phyloP scores from a whole-genome alignment of 2,113 vertebrate genomes.

The Chamaea fasciata region DNA sequence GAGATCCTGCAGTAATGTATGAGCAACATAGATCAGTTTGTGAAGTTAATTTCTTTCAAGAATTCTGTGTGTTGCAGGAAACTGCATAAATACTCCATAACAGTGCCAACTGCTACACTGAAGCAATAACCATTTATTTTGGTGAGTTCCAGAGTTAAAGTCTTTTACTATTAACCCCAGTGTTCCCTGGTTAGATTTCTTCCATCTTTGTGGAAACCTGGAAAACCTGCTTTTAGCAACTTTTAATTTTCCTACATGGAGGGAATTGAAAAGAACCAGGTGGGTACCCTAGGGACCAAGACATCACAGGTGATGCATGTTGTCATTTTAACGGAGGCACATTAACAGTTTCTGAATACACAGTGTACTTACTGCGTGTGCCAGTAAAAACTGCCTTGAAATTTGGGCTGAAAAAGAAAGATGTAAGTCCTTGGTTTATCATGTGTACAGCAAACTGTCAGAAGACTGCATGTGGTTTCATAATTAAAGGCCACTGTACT shows the following conservation, averaged over 20 bases:
- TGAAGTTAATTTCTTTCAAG: slow-evolving; percentile 47
- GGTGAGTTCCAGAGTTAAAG: slow-evolving; percentile 24
- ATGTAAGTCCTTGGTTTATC: neutral
- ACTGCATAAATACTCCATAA: slow-evolving; percentile 35
- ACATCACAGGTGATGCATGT: neutral
- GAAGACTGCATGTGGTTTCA: neutral
- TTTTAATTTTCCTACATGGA: neutral
- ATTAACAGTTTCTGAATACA: neutral
- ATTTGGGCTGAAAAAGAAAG: neutral
- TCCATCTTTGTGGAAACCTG: slow-evolving; percentile 31
- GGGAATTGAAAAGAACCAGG: neutral
- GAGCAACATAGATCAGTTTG: slow-evolving; percentile 33
- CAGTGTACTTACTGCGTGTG: neutral
- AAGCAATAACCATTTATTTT: slow-evolving; percentile 60
- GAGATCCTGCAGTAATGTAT: neutral
- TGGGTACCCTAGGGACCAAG: neutral
- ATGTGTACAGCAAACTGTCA: neutral
- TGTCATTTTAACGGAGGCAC: neutral
- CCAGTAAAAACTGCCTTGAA: neutral
- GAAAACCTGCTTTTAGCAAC: slow-evolving; percentile 31
- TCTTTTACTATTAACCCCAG: neutral
- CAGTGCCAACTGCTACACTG: slow-evolving; percentile 43
- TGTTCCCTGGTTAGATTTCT: slow-evolving; percentile 22
- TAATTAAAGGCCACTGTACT: slow-evolving; percentile 19
- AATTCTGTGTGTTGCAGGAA: neutral